Conservation (phyloP, 92 coral and sea anemone genomes). For the Paragorgia papillata region DNA sequence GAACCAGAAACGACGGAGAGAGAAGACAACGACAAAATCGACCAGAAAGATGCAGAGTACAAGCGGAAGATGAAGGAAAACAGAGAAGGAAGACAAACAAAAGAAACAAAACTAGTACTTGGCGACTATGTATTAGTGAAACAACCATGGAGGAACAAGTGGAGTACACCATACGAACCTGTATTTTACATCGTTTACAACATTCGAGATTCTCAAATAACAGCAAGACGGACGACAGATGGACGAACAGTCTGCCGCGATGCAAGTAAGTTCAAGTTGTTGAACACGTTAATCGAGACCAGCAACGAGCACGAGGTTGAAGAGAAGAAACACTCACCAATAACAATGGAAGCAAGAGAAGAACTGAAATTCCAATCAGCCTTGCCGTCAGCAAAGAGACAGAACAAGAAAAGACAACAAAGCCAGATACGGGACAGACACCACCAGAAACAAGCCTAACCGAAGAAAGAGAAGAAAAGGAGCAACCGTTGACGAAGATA, state of each 20-base stretch:
- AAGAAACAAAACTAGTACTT: constrained; percentile 52
- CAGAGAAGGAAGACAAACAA: constrained; percentile 59
- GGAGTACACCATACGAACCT: constrained; percentile 39
- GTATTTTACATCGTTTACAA: constrained; percentile 33
- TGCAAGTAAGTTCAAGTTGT: constrained; percentile 46
- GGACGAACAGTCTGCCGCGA: constrained; percentile 49
- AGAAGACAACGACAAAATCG: constrained; percentile 49
- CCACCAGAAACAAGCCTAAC: too few species aligned
- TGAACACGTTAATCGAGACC: too few species aligned
- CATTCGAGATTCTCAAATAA: constrained; percentile 37
- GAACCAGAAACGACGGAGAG: constrained; percentile 34
- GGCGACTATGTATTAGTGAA: constrained; percentile 71
- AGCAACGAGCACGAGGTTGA: too few species aligned
- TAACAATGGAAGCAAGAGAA: too few species aligned
- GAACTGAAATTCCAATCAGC: too few species aligned
- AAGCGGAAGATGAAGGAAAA: constrained; percentile 59
- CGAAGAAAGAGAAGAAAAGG: not conserved
- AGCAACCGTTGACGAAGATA: not conserved
- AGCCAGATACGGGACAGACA: too few species aligned
- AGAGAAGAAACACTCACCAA: too few species aligned
- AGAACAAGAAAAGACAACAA: too few species aligned
- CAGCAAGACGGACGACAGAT: constrained; percentile 39
- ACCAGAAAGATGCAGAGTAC: constrained; percentile 61
- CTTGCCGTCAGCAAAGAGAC: too few species aligned
- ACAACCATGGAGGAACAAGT: constrained; percentile 35